Evolutionary conservation across 2,888 invertebrate species (phyloP), one percentile per base, ranked within the genome.

Genomic region (Plemyria rubiginata): DNA sequence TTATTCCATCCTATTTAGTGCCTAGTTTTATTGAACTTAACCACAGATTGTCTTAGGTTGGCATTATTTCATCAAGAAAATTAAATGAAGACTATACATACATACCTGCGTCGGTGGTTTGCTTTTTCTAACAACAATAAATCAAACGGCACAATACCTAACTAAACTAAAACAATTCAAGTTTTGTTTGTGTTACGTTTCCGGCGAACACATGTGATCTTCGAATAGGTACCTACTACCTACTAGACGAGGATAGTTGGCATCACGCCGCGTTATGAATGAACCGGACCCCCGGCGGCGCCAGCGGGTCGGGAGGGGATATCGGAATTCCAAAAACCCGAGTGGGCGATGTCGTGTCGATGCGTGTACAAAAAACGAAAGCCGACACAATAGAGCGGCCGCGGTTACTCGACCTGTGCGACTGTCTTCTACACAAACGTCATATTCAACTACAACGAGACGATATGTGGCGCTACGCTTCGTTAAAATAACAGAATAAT

Each of bases 401-500:
- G 60, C 57, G 64, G 67, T 65, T 68, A 62, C 70, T 66, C 62
- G 68, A 62, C 67, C 69, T 65, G 68, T 65, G 61, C 67, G 66
- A 70, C 72, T 76, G 68, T 71, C 68, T 77, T 77, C 59, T 58
- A 71, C 68, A 71, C 64, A 66, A 65, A 59, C 59, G 61, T 66
- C 67, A 69, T 71, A n/a, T 63, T 66, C 69, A 71, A 66, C 63
- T 63, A 69, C 67, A 62, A 52, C 45, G 50, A 62, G 60, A 68
- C 66, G 67, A 70, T 71, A 71, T 62, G 67, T 67, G 66, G 75
- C 76, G 80, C 75, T 79, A 86, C 82, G 89, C 79, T 81, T 87
- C 84, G 86, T 91, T 91, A 90, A 91, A 90, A 90, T 91, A 88
- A 85, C 89, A 86, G 87, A 85, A 88, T 90, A 90, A 87, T 86